Percentiles rank a stretch among this genome's conserved stretches.
These are phyloP conservation scores for Orbicella faveolata DNA, from an alignment of 64 coral and sea anemone genomes.

Conservation along the genomic window DNA sequence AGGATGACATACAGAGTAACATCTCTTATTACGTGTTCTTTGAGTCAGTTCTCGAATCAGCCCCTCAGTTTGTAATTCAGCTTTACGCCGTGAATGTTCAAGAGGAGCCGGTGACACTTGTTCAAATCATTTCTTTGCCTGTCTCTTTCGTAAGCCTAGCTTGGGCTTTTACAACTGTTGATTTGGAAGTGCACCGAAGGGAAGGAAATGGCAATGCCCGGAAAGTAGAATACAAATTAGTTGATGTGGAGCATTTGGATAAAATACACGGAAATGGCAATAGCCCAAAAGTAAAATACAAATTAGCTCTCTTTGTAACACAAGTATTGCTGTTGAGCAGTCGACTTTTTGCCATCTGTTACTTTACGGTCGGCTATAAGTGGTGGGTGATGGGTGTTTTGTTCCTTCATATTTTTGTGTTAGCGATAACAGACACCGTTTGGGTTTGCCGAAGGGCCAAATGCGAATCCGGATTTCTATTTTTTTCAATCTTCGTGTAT, in stretches of 20 bases:
- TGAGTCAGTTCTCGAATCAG: background rate
- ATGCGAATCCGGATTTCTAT: too few relatives aligned
- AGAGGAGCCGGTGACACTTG: background rate
- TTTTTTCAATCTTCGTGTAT: too few relatives aligned
- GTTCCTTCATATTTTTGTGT: too few relatives aligned
- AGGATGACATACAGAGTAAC: too few relatives aligned
- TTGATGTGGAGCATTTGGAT: too few relatives aligned
- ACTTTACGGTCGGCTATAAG: too few relatives aligned
- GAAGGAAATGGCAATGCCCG: background rate
- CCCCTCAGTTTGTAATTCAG: too few relatives aligned
- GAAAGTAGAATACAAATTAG: background rate
- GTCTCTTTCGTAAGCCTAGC: background rate
- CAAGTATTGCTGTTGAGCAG: too few relatives aligned
- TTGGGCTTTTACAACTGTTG: conserved; percentile 9
- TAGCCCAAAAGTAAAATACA: background rate
- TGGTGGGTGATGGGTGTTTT: too few relatives aligned
- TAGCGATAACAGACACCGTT: background rate
- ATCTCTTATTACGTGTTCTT: background rate
- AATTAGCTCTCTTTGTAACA: background rate
- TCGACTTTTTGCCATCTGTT: too few relatives aligned
- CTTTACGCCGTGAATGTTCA: background rate
- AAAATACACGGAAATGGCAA: background rate
- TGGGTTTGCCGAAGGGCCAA: background rate
- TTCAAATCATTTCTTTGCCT: conserved; percentile 9
- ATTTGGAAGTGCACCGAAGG: too few relatives aligned